Percentiles rank a stretch among this genome's conserved stretches.
Evolutionary conservation across 2,888 invertebrate species (phyloP).

Genomic region (Cerastis leucographa): DNA sequence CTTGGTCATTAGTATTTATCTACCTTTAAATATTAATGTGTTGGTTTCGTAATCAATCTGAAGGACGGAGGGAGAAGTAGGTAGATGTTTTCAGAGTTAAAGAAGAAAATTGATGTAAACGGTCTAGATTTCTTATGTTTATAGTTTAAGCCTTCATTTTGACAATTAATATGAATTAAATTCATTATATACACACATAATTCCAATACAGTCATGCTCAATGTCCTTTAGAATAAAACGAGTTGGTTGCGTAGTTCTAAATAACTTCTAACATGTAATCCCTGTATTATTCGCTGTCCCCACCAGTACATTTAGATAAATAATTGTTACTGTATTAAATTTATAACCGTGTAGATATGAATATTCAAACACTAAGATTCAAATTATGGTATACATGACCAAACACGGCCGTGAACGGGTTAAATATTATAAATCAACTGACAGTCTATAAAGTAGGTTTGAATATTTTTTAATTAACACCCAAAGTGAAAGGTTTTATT

Average conservation of each 20-base stretch:
- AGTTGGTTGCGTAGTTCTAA: conserved; percentile 1
- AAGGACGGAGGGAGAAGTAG: conserved; percentile 21
- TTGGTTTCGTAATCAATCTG: conserved; percentile 42
- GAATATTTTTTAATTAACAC: conserved; percentile 38
- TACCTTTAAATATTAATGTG: conserved; percentile 39
- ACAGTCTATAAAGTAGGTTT: conserved; percentile 10
- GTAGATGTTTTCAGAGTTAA: background rate
- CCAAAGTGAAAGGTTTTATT: conserved; percentile 17
- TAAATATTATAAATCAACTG: conserved; percentile 33
- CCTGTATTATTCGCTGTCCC: conserved; percentile 9
- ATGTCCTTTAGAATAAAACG: background rate
- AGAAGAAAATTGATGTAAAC: background rate
- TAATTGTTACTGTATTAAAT: conserved; percentile 34
- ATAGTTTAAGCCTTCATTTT: background rate
- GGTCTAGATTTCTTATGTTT: background rate
- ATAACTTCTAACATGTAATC: conserved; percentile 11
- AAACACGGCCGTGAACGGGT: conserved; percentile 28
- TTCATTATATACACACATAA: no score
- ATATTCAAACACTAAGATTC: conserved; percentile 54
- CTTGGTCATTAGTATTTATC: conserved; percentile 44
- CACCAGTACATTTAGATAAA: conserved; percentile 31
- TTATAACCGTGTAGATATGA: conserved; percentile 39
- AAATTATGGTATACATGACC: conserved; percentile 36
- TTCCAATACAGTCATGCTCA: background rate
- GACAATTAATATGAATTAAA: background rate